Evolutionary conservation across 2,113 vertebrate genomes (phyloP).

Genomic region (Fregata magnificens): DNA sequence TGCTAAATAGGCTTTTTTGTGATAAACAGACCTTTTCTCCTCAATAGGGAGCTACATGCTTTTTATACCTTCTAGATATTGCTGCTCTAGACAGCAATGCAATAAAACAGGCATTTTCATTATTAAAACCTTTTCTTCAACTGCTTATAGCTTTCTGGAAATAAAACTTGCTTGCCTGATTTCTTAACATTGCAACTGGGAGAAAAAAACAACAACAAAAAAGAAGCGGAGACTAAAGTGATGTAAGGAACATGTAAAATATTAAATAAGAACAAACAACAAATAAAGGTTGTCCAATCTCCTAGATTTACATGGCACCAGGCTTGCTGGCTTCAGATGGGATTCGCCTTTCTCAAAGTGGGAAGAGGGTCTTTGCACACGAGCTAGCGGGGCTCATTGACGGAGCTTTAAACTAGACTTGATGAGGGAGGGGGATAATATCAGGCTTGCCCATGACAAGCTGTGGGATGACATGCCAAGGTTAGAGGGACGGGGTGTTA

Average conservation of each 20-base stretch:
- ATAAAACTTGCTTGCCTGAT: neutral
- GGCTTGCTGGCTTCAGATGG: neutral
- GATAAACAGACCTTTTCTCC: neutral
- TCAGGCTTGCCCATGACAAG: neutral
- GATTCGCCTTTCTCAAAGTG: neutral
- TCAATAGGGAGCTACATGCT: neutral
- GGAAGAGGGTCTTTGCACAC: neutral
- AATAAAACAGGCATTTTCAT: constrained; percentile 17
- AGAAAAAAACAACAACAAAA: neutral
- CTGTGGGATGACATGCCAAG: neutral
- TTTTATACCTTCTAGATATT: constrained; percentile 2
- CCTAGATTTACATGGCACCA: neutral
- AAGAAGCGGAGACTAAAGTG: neutral
- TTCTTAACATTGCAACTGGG: neutral
- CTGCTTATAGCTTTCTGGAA: neutral
- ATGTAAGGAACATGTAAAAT: neutral
- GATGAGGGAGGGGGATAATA: neutral
- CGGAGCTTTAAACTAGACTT: neutral
- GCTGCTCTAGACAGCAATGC: neutral
- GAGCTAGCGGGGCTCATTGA: neutral
- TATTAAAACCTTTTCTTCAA: neutral
- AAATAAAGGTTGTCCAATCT: neutral
- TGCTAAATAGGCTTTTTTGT: neutral
- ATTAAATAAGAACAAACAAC: neutral
- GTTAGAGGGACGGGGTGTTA: neutral